Evolutionary conservation across 2,113 vertebrate species (phyloP).

Genomic region (Leucopternis melanops): DNA sequence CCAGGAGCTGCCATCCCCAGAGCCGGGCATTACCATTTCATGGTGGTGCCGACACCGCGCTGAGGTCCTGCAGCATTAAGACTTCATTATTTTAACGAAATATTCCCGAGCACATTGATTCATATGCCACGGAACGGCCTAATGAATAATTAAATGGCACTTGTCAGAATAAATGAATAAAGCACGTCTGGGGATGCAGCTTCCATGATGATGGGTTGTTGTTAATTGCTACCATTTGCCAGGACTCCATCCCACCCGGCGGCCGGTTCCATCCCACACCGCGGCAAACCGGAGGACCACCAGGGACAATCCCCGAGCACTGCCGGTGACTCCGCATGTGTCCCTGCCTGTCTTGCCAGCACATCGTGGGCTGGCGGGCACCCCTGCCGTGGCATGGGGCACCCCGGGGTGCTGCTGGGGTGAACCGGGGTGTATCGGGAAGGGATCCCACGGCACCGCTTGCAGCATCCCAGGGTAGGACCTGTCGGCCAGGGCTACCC

Average conservation of each 20-base stretch:
- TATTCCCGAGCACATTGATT: neutral
- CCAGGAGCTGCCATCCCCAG: neutral
- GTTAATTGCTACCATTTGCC: neutral
- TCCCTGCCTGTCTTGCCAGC: no score
- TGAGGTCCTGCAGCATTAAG: neutral
- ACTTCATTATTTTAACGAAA: constrained; percentile 1
- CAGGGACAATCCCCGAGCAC: neutral
- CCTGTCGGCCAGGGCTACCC: neutral
- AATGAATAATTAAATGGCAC: constrained; percentile 43
- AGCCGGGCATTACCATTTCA: neutral
- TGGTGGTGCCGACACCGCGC: rapidly evolving
- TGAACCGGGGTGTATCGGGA: neutral
- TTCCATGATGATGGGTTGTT: neutral
- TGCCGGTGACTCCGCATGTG: rapidly evolving
- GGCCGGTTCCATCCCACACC: neutral
- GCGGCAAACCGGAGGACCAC: rapidly evolving
- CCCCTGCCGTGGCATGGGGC: rapidly evolving
- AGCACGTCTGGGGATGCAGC: neutral
- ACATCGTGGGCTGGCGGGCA: rapidly evolving
- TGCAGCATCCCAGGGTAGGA: neutral
- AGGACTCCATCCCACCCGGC: neutral
- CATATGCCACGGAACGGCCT: neutral
- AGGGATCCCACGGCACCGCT: rapidly evolving
- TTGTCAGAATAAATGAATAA: constrained; percentile 37
- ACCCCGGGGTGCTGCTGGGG: neutral